phyloP scores from a whole-genome alignment of 1,140 invertebrate species.

The Trichonephila clavata region DNA sequence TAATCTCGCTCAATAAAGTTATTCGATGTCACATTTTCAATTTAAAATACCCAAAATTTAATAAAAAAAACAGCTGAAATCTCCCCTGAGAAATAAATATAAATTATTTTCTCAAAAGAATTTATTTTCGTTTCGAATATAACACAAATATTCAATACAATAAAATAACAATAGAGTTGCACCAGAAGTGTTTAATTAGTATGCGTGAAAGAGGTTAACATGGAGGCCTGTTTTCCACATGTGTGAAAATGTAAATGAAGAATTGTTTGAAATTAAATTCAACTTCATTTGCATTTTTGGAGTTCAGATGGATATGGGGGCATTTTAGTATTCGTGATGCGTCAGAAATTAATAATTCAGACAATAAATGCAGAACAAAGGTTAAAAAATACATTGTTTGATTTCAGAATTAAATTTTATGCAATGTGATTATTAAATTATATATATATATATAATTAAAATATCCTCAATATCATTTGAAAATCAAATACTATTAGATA shows the following conservation, averaged over 20 bases:
- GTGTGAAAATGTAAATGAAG: background rate
- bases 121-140: background rate
- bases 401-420: no score
- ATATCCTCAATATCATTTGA: no score
- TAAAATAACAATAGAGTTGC: background rate
- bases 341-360: no score
- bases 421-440: no score
- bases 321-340: no score
- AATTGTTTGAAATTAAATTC: background rate
- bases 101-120: conserved; percentile 38
- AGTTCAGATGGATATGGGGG: no score
- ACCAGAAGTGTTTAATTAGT: background rate
- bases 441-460: no score
- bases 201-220: background rate
- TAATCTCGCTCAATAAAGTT: conserved; percentile 41
- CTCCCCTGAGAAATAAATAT: background rate
- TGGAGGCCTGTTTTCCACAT: background rate
- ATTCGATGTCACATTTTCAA: conserved; percentile 20
- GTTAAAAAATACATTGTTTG: no score
- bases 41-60: background rate
- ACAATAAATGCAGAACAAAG: no score
- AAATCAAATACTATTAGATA: no score
- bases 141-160: background rate
- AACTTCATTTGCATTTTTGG: background rate
- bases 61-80: background rate